Conservation (phyloP, 2,888 invertebrate species). For the Aphidoletes aphidimyza region DNA sequence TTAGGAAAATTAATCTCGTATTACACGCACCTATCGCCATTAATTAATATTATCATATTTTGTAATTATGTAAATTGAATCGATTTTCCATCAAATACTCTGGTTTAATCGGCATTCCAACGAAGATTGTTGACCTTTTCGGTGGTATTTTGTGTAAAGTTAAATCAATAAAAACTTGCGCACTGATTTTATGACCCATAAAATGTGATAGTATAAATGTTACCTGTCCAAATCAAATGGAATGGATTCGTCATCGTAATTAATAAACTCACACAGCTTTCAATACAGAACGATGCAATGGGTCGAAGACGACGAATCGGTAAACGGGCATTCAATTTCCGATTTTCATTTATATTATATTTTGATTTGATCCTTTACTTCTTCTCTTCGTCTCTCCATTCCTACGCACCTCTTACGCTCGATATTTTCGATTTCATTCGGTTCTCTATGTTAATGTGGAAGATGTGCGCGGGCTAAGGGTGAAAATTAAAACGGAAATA, state of each 20-base stretch:
- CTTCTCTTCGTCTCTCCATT: background rate
- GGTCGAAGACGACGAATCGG: no score
- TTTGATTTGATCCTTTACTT: no score
- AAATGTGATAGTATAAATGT: slow-evolving; percentile 7
- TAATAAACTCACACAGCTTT: slow-evolving; percentile 14
- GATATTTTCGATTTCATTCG: background rate
- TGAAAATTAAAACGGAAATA: slow-evolving; percentile 24
- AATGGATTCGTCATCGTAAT: slow-evolving; percentile 49
- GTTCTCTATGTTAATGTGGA: no score
- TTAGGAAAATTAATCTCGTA: slow-evolving; percentile 51
- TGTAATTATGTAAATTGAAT: slow-evolving; percentile 54
- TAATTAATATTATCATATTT: slow-evolving; percentile 50
- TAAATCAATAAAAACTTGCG: slow-evolving; percentile 39
- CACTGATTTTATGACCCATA: slow-evolving; percentile 49
- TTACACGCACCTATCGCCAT: slow-evolving; percentile 53
- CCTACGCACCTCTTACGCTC: no score
- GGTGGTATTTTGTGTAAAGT: background rate
- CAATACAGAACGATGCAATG: no score
- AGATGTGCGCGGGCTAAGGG: background rate
- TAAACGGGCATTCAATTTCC: slow-evolving; percentile 3
- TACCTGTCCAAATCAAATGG: slow-evolving; percentile 5
- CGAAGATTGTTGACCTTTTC: slow-evolving; percentile 29
- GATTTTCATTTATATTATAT: background rate
- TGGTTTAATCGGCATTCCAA: background rate
- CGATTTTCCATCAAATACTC: slow-evolving; percentile 7